These are phyloP conservation scores for Leptopilina myrica DNA, from an alignment of 2,888 invertebrate genomes.

Conservation along the genomic window DNA sequence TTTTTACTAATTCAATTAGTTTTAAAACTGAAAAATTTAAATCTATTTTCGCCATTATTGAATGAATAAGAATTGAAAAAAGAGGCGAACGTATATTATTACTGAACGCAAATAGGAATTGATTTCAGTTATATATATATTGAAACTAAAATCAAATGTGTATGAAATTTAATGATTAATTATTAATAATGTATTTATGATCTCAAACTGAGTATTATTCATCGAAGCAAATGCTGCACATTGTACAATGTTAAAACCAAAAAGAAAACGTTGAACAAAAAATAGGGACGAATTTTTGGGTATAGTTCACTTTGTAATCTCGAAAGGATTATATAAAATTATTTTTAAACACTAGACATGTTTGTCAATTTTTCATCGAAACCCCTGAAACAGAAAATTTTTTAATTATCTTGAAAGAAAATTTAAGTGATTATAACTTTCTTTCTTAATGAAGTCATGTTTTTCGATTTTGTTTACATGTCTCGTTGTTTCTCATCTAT, in stretches of 20 bases:
- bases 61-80: too few relatives aligned
- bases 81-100: too few relatives aligned
- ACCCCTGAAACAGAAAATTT: too few relatives aligned
- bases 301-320: conserved; percentile 9
- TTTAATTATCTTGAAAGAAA: too few relatives aligned
- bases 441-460: too few relatives aligned
- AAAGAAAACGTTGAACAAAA: background rate
- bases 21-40: too few relatives aligned
- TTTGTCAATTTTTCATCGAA: background rate
- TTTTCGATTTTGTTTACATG: too few relatives aligned
- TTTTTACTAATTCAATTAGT: too few relatives aligned
- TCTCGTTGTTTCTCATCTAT: too few relatives aligned
- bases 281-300: background rate
- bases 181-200: conserved; percentile 35
- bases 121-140: background rate
- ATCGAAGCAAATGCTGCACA: conserved; percentile 19
- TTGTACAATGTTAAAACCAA: conserved; percentile 23
- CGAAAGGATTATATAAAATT: conserved; percentile 4
- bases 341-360: conserved; percentile 9
- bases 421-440: too few relatives aligned
- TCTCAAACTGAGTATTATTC: conserved; percentile 32
- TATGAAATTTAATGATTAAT: background rate
- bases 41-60: background rate
- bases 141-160: background rate
- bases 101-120: conserved; percentile 12